Evolutionary conservation across 2,888 invertebrate genomes (phyloP).

Genomic region (Capitulum mitella): DNA sequence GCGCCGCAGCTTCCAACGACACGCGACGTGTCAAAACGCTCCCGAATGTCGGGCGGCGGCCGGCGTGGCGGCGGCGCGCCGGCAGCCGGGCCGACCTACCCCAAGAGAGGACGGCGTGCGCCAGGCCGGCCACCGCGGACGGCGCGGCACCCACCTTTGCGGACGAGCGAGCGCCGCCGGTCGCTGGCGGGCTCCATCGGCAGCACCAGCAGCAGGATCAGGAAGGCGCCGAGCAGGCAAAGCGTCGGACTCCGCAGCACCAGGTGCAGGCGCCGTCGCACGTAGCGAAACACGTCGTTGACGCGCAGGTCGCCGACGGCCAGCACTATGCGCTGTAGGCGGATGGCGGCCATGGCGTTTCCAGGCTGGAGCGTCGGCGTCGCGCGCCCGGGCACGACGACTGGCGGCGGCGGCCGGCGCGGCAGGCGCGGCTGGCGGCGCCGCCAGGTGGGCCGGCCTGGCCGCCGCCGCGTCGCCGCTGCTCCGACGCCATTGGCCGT

Average conservation of each 20-base stretch:
- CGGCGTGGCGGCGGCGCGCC: neutral
- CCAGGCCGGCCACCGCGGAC: neutral
- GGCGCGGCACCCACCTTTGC: neutral
- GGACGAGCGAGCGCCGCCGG: neutral
- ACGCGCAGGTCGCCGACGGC: neutral
- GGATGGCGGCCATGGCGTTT: neutral
- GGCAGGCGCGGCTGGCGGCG: too few species aligned
- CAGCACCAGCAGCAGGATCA: neutral
- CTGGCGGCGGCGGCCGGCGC: too few species aligned
- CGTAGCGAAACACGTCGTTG: neutral
- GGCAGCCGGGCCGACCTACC: too few species aligned
- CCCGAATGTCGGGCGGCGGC: too few species aligned
- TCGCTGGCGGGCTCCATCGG: neutral
- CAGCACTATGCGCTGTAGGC: neutral
- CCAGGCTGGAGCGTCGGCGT: too few species aligned
- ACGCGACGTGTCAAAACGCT: too few species aligned
- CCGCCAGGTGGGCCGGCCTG: too few species aligned
- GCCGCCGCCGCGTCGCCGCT: neutral
- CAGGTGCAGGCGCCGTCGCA: neutral
- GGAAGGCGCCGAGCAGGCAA: neutral
- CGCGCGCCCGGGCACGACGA: too few species aligned
- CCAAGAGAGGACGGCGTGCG: neutral
- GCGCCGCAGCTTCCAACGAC: too few species aligned
- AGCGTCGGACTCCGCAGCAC: neutral
- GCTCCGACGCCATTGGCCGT: neutral